Base-by-base conservation (phyloP, 1,140 invertebrate genomes). In the Pogonomyrmex barbatus region DNA sequence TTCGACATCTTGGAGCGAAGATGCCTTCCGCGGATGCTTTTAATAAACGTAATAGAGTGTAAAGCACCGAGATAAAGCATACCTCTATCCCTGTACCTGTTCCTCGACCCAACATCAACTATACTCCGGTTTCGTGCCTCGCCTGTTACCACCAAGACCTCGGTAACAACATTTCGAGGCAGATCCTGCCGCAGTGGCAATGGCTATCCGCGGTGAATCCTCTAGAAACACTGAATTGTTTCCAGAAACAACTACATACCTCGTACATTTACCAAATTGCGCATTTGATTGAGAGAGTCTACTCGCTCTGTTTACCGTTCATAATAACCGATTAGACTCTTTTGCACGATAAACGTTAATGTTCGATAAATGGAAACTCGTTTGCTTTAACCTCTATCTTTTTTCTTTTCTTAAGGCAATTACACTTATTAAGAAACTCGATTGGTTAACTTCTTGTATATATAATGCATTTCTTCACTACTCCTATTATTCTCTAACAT, bases 11-110 rank as follows among this genome's bases (percentile, higher is more conserved):
- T 62, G 71, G 52, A 67, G 50, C 68, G 79, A 78, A 77, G 63
- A 63, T 60, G 39, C 85, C 77, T 82, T 86, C 67, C 76, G 45
- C 71, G 14, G 75, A 42, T 86, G 85, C 88, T 90, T 92, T 91
- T 90, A 90, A 90, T 91, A 91, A 91, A 92, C 91, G 91, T 92
- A 91, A 92, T 91, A 90, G 90, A 91, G 91, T 92, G 90, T 91
- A 91, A 91, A 92, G 88, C 90, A 87, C 63, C 60, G 87, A 93
- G 92, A 93, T 93, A 93, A 93, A 92, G 88, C 91, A 92, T 91
- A 89, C 85, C 86, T 86, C 82, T 84, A 89, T 81, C 65, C 78
- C 71, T 77, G 68, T 76, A 14, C 65, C 24, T 17, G 52, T 68
- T 91, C 56, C 85, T 89, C 88, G 78, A 87, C 79, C 62, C 76